These are phyloP conservation scores for Gymnodraco acuticeps DNA, from an alignment of 2,797 vertebrate genomes.

Conservation along the genomic window DNA sequence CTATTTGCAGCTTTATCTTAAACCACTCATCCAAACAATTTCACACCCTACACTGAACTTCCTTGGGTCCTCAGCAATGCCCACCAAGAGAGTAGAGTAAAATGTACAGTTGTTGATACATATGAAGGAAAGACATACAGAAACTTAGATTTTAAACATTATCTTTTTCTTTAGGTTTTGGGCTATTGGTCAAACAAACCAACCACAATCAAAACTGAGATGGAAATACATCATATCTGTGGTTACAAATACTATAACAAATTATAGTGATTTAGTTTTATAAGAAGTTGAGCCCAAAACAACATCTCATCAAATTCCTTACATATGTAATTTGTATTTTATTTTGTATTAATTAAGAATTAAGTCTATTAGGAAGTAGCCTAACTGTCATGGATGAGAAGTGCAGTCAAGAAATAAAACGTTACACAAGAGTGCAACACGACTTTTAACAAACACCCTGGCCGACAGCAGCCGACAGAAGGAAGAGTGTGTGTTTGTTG, in stretches of 20 bases:
- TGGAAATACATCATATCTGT: no score
- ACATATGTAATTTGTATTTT: neutral
- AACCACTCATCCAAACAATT: no score
- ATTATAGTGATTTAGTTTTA: no score
- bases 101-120: no score
- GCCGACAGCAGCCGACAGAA: constrained; percentile 16
- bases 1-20: no score
- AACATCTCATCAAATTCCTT: neutral
- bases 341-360: neutral
- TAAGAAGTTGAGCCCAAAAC: neutral
- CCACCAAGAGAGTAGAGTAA: no score
- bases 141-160: neutral
- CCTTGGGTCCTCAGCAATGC: no score
- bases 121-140: no score
- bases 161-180: neutral
- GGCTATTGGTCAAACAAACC: constrained; percentile 4
- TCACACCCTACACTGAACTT: no score
- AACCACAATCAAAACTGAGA: neutral
- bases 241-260: no score
- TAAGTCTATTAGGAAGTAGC: neutral
- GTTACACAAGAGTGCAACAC: constrained; percentile 18
- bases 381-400: constrained; percentile 17
- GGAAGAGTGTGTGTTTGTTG: constrained; percentile 40
- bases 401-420: constrained; percentile 10
- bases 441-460: constrained; percentile 29